Percentiles rank a stretch among this genome's conserved stretches.
Evolutionary conservation across 2,888 invertebrate species (phyloP).

Genomic region (Sipha maydis): DNA sequence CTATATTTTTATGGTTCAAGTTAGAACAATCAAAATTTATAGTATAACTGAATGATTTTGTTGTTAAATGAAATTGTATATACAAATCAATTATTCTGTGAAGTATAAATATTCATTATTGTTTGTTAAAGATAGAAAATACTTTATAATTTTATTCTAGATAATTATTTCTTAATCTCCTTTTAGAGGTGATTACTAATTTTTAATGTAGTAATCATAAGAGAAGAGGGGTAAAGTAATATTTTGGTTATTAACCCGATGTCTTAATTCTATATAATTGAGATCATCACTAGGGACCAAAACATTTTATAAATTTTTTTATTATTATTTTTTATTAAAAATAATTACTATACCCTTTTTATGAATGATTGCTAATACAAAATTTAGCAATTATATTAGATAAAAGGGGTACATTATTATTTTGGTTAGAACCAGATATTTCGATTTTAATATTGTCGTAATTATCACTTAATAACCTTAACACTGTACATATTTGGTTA

Average conservation of each 20-base stretch:
- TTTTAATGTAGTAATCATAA: conserved; percentile 37
- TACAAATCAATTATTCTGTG: too few species aligned
- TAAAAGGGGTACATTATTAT: not conserved
- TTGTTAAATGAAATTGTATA: not conserved
- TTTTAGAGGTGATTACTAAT: conserved; percentile 47
- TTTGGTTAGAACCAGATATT: not conserved
- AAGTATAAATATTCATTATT: too few species aligned
- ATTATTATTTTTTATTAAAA: not conserved
- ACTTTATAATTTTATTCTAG: too few species aligned
- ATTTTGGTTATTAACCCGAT: conserved; percentile 29
- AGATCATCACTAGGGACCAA: conserved; percentile 34
- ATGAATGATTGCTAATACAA: not conserved
- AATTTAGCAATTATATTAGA: not conserved
- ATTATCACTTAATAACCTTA: not conserved
- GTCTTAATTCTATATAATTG: conserved; percentile 12
- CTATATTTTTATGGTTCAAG: not conserved
- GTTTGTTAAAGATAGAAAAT: too few species aligned
- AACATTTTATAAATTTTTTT: not conserved
- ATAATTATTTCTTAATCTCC: not conserved
- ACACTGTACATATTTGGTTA: not conserved
- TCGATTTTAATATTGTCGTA: not conserved
- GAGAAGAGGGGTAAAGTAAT: conserved; percentile 38
- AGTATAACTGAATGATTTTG: not conserved
- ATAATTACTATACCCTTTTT: not conserved
- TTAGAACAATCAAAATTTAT: not conserved